Evolutionary conservation across 2,797 vertebrate genomes (phyloP).

Genomic region (Diplodus puntazzo): DNA sequence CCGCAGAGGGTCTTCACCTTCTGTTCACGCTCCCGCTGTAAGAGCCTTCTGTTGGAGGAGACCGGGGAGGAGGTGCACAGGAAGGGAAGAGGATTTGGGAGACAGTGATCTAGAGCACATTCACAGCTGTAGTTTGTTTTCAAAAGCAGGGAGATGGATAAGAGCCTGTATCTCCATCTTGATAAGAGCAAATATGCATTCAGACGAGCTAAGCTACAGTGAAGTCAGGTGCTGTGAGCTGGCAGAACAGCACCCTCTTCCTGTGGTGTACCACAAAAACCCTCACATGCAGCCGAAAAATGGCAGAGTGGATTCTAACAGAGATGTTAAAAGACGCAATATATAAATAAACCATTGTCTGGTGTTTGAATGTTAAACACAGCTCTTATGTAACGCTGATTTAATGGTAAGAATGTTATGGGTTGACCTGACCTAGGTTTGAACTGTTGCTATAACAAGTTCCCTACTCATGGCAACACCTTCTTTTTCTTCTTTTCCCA

Average conservation of each 20-base stretch:
- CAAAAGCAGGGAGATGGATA: conserved; percentile 38
- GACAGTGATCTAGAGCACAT: conserved; percentile 35
- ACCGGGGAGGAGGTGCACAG: background rate
- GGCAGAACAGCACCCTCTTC: conserved; percentile 11
- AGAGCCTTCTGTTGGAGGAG: conserved; percentile 13
- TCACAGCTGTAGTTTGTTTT: conserved; percentile 63
- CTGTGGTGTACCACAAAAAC: background rate
- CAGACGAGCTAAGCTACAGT: conserved; percentile 11
- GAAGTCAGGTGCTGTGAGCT: conserved; percentile 18
- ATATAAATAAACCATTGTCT: background rate
- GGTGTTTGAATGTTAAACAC: background rate
- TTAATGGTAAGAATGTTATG: too few relatives aligned
- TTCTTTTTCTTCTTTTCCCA: conserved; percentile 76
- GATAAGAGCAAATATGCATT: conserved; percentile 43
- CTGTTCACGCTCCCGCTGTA: conserved; percentile 28
- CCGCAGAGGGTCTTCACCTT: conserved; percentile 54
- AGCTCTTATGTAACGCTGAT: background rate
- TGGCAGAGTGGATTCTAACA: background rate
- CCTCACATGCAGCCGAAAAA: background rate
- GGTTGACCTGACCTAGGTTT: background rate
- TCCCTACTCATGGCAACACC: background rate
- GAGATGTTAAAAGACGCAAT: background rate
- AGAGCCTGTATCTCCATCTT: conserved; percentile 20
- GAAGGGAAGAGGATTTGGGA: conserved; percentile 22
- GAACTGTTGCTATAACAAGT: background rate